phyloP scores from a whole-genome alignment of 2,888 invertebrate genomes.

The Drosophila leonis region DNA sequence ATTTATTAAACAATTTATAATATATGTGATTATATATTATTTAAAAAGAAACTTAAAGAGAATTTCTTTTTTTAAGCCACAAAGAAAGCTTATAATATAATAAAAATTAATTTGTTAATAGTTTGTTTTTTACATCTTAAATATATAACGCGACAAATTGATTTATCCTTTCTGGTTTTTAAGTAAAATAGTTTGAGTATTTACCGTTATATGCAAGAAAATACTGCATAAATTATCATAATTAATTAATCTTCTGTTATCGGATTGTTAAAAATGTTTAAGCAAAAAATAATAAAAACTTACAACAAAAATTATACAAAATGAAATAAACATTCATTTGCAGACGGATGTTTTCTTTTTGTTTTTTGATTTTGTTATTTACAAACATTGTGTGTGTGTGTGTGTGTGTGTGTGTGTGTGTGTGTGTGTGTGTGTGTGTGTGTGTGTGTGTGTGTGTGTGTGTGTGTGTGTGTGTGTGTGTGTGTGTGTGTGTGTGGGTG shows the following conservation, averaged over 20 bases:
- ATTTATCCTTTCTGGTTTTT: conserved; percentile 19
- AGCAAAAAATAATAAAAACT: conserved; percentile 61
- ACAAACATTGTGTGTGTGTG: conserved; percentile 55
- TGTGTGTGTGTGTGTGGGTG: conserved; percentile 18
- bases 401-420: conserved; percentile 24
- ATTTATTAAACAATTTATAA: conserved; percentile 74
- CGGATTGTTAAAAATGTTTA: conserved; percentile 41
- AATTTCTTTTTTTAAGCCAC: conserved; percentile 52
- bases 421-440: conserved; percentile 17
- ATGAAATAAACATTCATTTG: conserved; percentile 69
- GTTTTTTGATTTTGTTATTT: conserved; percentile 60
- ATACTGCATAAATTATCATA: conserved; percentile 66
- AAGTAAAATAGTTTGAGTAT: conserved; percentile 49
- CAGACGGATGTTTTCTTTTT: conserved; percentile 57
- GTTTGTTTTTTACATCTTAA: conserved; percentile 52
- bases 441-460: conserved; percentile 32
- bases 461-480: conserved; percentile 24
- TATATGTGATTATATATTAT: conserved; percentile 67
- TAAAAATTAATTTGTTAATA: conserved; percentile 41
- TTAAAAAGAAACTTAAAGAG: conserved; percentile 72
- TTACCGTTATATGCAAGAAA: conserved; percentile 73
- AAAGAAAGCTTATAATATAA: conserved; percentile 53
- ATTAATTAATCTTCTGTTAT: conserved; percentile 24
- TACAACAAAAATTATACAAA: conserved; percentile 71
- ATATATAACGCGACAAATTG: conserved; percentile 45